Evolutionary conservation across 2,797 vertebrate genomes (phyloP).

Genomic region (Tamandua tetradactyla): DNA sequence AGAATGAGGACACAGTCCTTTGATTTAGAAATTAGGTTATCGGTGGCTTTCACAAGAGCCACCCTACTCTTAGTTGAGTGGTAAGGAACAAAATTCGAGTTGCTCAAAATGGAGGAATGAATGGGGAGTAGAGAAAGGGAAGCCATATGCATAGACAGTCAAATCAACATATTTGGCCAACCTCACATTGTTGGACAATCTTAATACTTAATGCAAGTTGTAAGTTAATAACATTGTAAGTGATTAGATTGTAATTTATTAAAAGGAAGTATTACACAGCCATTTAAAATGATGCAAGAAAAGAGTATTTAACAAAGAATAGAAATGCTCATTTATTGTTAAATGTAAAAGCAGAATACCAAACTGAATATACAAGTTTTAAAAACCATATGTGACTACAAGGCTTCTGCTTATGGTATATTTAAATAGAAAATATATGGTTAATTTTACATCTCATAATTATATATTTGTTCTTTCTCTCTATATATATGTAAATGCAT

Average conservation of each 20-base stretch:
- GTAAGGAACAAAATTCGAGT: background rate
- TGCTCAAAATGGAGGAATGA: background rate
- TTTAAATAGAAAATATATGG: background rate
- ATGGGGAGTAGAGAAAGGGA: background rate
- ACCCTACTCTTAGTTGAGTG: background rate
- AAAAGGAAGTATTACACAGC: background rate
- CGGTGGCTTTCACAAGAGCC: slow-evolving; percentile 2
- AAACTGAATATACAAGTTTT: background rate
- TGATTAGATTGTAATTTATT: background rate
- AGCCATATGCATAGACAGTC: background rate
- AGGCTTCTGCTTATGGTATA: background rate
- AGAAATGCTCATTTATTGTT: background rate
- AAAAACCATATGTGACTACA: background rate
- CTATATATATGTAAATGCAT: background rate
- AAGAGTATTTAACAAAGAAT: background rate
- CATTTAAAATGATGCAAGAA: slow-evolving; percentile 3
- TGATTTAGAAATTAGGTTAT: background rate
- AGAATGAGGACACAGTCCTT: background rate
- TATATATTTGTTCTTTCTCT: background rate
- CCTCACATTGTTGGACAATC: background rate
- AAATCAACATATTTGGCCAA: background rate
- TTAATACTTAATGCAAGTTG: background rate
- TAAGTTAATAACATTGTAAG: background rate
- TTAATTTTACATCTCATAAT: background rate
- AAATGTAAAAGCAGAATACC: background rate